These are phyloP conservation scores for Tragelaphus strepsiceros DNA, from an alignment of 2,113 vertebrate species.

Conservation along the genomic window DNA sequence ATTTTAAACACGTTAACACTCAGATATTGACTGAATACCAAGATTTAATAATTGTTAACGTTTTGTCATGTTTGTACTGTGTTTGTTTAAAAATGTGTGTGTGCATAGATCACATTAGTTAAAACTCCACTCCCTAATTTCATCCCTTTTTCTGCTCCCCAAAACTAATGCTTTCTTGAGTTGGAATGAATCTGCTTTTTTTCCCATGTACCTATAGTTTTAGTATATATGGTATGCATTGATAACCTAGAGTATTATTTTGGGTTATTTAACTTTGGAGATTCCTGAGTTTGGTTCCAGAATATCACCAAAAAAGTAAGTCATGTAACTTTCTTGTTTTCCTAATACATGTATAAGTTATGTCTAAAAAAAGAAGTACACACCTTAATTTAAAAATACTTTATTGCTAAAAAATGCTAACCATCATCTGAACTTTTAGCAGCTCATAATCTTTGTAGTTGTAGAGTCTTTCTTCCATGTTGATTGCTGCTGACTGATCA, in stretches of 20 bases:
- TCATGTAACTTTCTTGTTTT: neutral
- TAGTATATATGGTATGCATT: neutral
- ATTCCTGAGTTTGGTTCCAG: neutral
- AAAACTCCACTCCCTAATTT: neutral
- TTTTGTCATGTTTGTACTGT: neutral
- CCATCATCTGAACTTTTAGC: neutral
- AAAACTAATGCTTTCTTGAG: neutral
- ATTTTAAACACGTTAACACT: neutral
- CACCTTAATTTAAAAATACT: neutral
- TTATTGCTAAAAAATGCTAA: neutral
- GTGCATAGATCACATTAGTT: neutral
- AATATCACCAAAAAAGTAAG: neutral
- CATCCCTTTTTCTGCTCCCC: neutral
- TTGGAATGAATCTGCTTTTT: neutral
- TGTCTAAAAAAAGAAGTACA: neutral
- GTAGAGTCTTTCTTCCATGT: neutral
- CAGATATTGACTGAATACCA: neutral
- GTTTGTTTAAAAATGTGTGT: neutral
- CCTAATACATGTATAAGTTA: neutral
- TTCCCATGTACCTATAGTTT: neutral
- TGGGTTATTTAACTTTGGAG: neutral
- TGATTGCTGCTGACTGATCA: neutral
- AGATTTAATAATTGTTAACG: neutral
- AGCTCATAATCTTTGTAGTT: no score
- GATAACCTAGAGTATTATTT: neutral